Conservation (phyloP, 2,888 invertebrate species). For the Eristalis arbustorum region DNA sequence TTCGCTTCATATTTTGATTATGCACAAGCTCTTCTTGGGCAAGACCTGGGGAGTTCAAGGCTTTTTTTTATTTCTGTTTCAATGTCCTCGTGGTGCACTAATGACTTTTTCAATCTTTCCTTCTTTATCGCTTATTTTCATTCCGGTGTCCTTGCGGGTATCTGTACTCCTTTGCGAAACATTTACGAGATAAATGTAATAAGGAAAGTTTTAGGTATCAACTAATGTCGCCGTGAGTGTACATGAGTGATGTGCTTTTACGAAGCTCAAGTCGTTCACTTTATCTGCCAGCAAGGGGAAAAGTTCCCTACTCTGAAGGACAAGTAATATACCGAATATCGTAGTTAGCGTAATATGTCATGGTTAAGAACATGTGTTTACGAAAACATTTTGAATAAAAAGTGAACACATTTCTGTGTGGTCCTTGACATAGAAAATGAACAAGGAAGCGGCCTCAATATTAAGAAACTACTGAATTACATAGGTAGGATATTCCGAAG, state of each 20-base stretch:
- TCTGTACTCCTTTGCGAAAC: background rate
- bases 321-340: background rate
- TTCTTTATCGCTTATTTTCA: conserved; percentile 31
- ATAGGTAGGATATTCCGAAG: background rate
- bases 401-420: background rate
- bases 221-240: conserved; percentile 29
- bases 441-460: background rate
- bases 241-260: conserved; percentile 32
- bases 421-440: background rate
- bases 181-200: conserved; percentile 24
- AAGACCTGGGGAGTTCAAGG: background rate
- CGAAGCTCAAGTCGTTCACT: background rate
- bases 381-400: background rate
- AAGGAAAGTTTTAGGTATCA: conserved; percentile 38
- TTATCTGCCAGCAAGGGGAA: background rate
- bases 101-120: conserved; percentile 53
- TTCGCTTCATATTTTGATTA: background rate
- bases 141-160: background rate
- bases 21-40: background rate
- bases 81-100: conserved; percentile 34
- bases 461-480: background rate
- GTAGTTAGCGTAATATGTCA: background rate
- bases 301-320: background rate
- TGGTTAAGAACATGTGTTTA: conserved; percentile 6
- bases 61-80: background rate